Base-by-base conservation (phyloP, 2,888 invertebrate genomes). In the Chaetoderma sp. region DNA sequence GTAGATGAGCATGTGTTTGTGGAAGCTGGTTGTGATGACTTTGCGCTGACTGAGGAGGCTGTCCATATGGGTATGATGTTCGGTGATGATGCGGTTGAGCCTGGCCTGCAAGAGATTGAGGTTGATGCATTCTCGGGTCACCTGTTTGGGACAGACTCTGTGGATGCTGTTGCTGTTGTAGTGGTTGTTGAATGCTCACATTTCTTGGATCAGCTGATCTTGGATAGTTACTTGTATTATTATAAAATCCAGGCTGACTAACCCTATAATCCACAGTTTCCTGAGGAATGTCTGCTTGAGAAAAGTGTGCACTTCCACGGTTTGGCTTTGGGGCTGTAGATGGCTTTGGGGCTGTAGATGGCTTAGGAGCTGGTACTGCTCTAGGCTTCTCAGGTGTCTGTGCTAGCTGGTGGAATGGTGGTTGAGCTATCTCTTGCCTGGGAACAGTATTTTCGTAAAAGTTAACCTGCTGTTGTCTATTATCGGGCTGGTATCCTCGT, bases 21-120 rank as follows among this genome's bases (percentile, higher is more conserved):
- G 73, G 84, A 75, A 72, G 78, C 69, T 72, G 82, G 72, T 59
- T 78, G 73, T 52, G 77, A 75, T 55, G 68, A 71, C 52, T 74
- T 70, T 70, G 71, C 45, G 72, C 86, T 44, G 87, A 88, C 0
- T 88, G 85, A 6, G 86, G 78, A 0, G 85, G 80, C 1, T 88
- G 87, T 57, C 88, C 80, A 16, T 85, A 81, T 5, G 86, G 84
- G 18, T 82, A 67, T 44, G 58, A 62, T 30, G 60, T 66, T 54
- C 63, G 66, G 33, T 61, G 64, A 55, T 54, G 54, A 5, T 33
- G 32, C 27, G 36, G 62, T 16, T 65, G n/a, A n/a, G n/a, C n/a
- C n/a, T n/a, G n/a, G n/a, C n/a, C n/a, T n/a, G n/a, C n/a, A n/a
- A n/a, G n/a, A n/a, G n/a, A n/a, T n/a, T n/a, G n/a, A n/a, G n/a